A percentile compares a stretch with the other conserved stretches of the same genome.
phyloP scores from a whole-genome alignment of 1,140 invertebrate species.

The Sipha flava region DNA sequence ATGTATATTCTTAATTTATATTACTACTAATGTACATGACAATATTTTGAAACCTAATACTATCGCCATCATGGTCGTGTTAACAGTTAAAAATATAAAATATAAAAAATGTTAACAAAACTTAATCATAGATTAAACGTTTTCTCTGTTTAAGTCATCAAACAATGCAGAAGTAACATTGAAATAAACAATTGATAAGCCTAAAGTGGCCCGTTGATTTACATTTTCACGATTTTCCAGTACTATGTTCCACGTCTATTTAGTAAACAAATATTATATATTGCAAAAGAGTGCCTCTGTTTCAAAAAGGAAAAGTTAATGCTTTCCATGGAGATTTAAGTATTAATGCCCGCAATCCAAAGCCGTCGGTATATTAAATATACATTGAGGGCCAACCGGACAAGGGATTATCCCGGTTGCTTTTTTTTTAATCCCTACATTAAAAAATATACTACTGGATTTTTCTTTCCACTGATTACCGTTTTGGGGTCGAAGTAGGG shows the following conservation, averaged over 20 bases:
- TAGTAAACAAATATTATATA: conserved; percentile 8
- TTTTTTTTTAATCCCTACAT: background rate
- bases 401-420: conserved; percentile 21
- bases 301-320: conserved; percentile 31
- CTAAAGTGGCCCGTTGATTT: background rate
- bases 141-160: background rate
- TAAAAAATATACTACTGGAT: conserved; percentile 14
- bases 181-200: background rate
- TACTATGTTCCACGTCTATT: conserved; percentile 10
- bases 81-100: background rate
- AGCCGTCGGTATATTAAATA: conserved; percentile 27
- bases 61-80: too few relatives aligned
- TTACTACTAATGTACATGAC: too few relatives aligned
- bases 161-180: background rate
- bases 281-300: background rate
- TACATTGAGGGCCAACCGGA: conserved; percentile 18
- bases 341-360: conserved; percentile 24
- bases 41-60: too few relatives aligned
- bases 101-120: too few relatives aligned
- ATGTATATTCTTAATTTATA: too few relatives aligned
- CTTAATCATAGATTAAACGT: background rate
- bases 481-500: background rate
- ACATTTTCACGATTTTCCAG: conserved; percentile 1
- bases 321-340: conserved; percentile 23
- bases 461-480: conserved; percentile 25